Base-by-base conservation (phyloP, 2,888 invertebrate genomes). In the Cerceris ruficornis region DNA sequence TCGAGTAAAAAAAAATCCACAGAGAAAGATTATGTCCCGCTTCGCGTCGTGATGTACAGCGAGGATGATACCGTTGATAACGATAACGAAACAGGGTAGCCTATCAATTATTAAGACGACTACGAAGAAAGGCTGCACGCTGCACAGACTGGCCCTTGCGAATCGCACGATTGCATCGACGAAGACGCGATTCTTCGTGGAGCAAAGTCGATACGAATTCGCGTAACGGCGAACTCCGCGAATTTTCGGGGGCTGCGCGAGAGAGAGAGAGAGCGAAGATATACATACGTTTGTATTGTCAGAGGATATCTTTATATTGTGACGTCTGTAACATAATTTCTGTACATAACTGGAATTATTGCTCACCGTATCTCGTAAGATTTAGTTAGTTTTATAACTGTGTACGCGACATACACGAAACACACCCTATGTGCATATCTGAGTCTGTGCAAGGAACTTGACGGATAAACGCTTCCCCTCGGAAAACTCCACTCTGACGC, bases 81-180 rank as follows among this genome's bases (percentile, higher is more conserved):
- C 84, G 86, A 90, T 90, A 91, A 92, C 90, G 89, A 91, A 91
- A 92, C 92, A 92, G 92, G 92, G 92, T 92, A 91, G 91, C 88
- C 89, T 90, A 91, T 91, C 91, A 92, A 92, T 92, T 92, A 91
- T 88, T 89, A 87, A 88, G 87, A 87, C 79, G 80, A 81, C 77
- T 83, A 69, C 69, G 79, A 76, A 78, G 28, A 72, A 86, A 82
- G 82, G 81, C 80, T 84, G 85, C 83, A 77, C 69, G 59, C 60
- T 72, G 28, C n/a, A 73, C 61, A 39, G 66, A 80, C 61, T 72
- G 64, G 74, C 77, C 64, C 54, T 60, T 69, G 64, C 59, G 4
- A 28, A 28, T 59, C 69, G 66, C 67, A 46, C 49, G 59, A 66
- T n/a, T 50, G 68, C 72, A 58, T 67, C 72, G 65, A 62, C 65